Percentiles rank a stretch among this genome's conserved stretches.
These are phyloP conservation scores for Phaedon cochleariae DNA, from an alignment of 2,888 invertebrate species.

Conservation along the genomic window DNA sequence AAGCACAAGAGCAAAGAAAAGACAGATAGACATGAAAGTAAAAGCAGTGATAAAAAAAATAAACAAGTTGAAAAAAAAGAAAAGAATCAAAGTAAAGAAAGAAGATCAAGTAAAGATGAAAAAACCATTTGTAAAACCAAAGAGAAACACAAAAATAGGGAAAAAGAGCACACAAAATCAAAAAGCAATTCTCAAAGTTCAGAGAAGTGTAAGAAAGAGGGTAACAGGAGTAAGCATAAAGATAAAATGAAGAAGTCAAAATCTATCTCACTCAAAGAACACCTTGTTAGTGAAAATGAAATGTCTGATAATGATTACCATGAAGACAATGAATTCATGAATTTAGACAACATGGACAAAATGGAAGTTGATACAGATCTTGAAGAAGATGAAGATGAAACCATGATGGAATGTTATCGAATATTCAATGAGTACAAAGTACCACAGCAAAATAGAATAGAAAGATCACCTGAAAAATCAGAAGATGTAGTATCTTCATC, in stretches of 20 bases:
- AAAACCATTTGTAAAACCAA: slow-evolving; percentile 38
- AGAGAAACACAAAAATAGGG: slow-evolving; percentile 49
- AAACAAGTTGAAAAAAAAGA: slow-evolving; percentile 23
- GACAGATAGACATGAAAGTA: neutral
- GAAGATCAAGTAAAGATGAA: slow-evolving; percentile 24
- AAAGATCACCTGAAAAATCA: slow-evolving; percentile 24
- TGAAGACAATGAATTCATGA: slow-evolving; percentile 20
- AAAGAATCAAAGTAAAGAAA: slow-evolving; percentile 34
- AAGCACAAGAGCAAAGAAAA: slow-evolving; percentile 1
- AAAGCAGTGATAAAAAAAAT: slow-evolving; percentile 49
- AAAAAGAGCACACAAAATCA: neutral
- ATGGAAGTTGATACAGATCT: slow-evolving; percentile 40
- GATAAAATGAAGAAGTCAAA: neutral
- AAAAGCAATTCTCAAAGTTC: neutral
- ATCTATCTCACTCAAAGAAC: slow-evolving; percentile 4
- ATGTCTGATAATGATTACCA: slow-evolving; percentile 26
- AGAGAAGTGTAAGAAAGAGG: neutral
- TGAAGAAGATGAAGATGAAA: slow-evolving; percentile 73
- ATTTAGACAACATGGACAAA: slow-evolving; percentile 18
- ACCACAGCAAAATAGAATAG: slow-evolving; percentile 9
- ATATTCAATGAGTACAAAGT: slow-evolving; percentile 85
- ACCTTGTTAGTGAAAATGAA: neutral
- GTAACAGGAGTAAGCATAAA: slow-evolving; percentile 12
- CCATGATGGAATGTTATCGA: slow-evolving; percentile 76
- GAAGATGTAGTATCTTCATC: slow-evolving; percentile 33